Base-by-base conservation (phyloP, 2,113 vertebrate genomes). In the Camelus dromedarius region DNA sequence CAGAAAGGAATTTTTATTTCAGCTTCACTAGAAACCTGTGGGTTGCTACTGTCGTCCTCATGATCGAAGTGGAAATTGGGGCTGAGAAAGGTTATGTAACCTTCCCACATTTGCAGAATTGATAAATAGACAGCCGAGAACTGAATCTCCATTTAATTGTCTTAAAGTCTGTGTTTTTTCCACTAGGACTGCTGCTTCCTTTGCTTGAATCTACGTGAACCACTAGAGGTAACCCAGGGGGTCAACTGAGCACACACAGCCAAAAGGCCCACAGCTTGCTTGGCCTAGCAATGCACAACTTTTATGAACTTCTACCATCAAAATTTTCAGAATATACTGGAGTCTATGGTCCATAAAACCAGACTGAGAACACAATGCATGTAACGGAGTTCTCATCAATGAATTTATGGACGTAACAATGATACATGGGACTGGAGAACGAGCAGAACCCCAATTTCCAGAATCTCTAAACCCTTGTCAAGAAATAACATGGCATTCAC, bases 151-250 rank as follows among this genome's bases (percentile, higher is more conserved):
- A 0, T 35, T 38, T 91, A 10, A 54, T 56, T 92, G 54, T 89
- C 72, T 93, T 52, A 35, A 62, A 73, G 38, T 48, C 94, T 38
- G 16, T 56, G 66, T 48, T 93, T 73, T 79, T 67, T 15, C 56
- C n/a, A 19, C n/a, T 26, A 76, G 42, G 38, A 50, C 3, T 22
- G 6, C 42, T 28, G 54, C 42, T 85, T 79, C 38, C 26, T 42
- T 82, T 73, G 32, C 60, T 8, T 35, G 62, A 92, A 73, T 92
- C 80, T n/a, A 84, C 82, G 52, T 69, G 56, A 95, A 82, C 16
- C 11, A 6, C 8, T n/a, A 18, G 60, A 66, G 26, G 26, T 30
- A 72, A 81, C 69, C n/a, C 52, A 18, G 2, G 35, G n/a, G 50
- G 30, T 91, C 77, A 90, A 8, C 6, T 22, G 48, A 52, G 28